Evolutionary conservation across 2,888 invertebrate genomes (phyloP), one percentile per base, ranked within the genome.

Genomic region (Platycheirus albimanus): DNA sequence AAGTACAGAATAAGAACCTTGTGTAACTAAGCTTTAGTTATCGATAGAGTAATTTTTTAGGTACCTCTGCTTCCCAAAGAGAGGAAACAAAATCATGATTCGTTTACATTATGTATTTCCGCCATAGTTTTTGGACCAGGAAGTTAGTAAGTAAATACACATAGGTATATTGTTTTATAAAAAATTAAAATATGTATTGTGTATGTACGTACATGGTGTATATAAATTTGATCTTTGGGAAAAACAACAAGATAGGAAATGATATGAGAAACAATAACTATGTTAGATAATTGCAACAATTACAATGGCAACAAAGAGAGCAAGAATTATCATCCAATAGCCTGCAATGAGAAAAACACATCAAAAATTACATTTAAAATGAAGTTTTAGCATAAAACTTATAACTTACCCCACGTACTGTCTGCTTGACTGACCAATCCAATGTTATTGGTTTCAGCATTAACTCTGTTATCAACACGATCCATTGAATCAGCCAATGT

Each of bases 401-500:
- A 13, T 6, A 15, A 20, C 52, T 91, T 89, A 93, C 94, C 92
- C 89, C 95, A 96, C 3, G 95, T 95, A 80, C 92, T 92, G 87
- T 96, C 95, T 87, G 94, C 95, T 64, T 92, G 91, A 86, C 92
- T 93, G 28, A 96, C 93, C n/a, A 92, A 91, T 66, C 92, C 90
- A 33, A 96, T 93, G 86, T 94, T 92, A 19, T 92, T 91, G 0
- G 96, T 96, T 88, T 95, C 95, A 28, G 91, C 92, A 61, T 93
- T 91, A 17, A 96, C 91, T 56, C 95, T 91, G n/a, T 93, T 91
- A 86, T 95, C 94, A 0, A 95, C 95, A 75, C 92, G 90, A 79
- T 95, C 95, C 88, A 95, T 94, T 77, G 94, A 94, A 78, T 94
- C 94, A 0, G 94, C 93, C 83, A 96, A 92, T 89, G 95, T 95